Base-by-base conservation (phyloP, 2,888 invertebrate genomes). In the Glyphotaelius pellucidus region DNA sequence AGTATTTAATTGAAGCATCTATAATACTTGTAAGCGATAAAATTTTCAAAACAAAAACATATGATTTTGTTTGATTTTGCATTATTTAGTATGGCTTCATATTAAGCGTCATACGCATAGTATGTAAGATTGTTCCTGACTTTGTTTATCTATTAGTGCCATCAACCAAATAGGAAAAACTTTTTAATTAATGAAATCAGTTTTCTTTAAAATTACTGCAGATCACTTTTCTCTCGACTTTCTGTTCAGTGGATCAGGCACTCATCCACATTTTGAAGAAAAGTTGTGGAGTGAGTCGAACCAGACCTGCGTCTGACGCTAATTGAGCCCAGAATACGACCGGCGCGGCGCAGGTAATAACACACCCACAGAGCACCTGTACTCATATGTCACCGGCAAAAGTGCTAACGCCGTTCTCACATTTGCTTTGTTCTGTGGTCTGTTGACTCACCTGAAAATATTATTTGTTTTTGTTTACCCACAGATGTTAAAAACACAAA, bases 291-390 rank as follows among this genome's bases (percentile, higher is more conserved):
- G 67, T 67, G 67, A 67, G 25, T 67, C 67, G 25, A 67, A 38
- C 42, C 42, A 42, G 42, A 67, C n/a, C 67, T 67, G 67, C 67
- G 25, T 25, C 9, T 67, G 67, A 67, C 67, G n/a, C 25, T 25
- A 67, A 67, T 67, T 67, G 67, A 67, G 25, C 25, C 67, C 67
- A 67, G 67, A 67, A 67, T 67, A 19, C 25, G 19, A 67, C 67
- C 15, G 47, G 47, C 14, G 47, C 67, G 25, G 67, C 67, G n/a
- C 67, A 67, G n/a, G 67, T 67, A n/a, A 67, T 67, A 67, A 67
- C 67, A 67, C n/a, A 67, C 67, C 67, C 67, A 67, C 67, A 67
- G n/a, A 67, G 67, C 67, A 67, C 67, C 67, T 67, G 67, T 67
- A n/a, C 67, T 67, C n/a, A 9, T 67, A 25, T 67, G 25, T 67